Evolutionary conservation across 2,113 vertebrate genomes (phyloP), one percentile per base, ranked within the genome.

Genomic region (Pelecanoides urinatrix): DNA sequence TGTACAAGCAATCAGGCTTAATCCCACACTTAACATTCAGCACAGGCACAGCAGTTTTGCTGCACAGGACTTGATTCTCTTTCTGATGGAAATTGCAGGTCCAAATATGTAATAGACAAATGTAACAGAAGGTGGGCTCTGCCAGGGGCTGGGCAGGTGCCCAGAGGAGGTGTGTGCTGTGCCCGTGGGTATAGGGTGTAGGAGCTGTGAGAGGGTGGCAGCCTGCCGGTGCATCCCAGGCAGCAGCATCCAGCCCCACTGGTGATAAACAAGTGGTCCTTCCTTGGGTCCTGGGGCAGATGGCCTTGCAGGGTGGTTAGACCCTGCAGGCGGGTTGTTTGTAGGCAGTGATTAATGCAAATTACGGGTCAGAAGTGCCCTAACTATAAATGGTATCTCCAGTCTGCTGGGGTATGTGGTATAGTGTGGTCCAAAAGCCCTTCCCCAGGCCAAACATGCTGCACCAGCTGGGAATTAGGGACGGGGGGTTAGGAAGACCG

Each of bases 21-120:
- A 85, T 81, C 55, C 47, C 27, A 30, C 61, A 3, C 52, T 62
- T 66, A 84, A 10, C 30, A 53, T 67, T 82, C 86, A 72, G 36
- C 34, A 66, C 17, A 85, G 55, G 59, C 32, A 50, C 44, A 34
- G 23, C 27, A 63, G 44, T 19, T 84, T 45, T 63, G 49, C 68
- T 85, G 45, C 36, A 22, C 16, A 47, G 55, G 61, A 9, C 66
- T 72, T 62, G 50, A 23, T 73, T 62, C 36, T 92, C 49, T 27
- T 91, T 72, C 27, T 75, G 66, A 15, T 72, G 75, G 27, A 40
- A 79, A 79, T 23, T 70, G 45, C 34, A 38, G 20, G 45, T 92
- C 65, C 0, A 0, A 38, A n/a, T 45, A 13, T 3, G 16, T 25
- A 34, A 50, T 3, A 42, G 50, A 49, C 30, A 72, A 22, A 36